phyloP scores from a whole-genome alignment of 2,888 invertebrate genomes.

The Rhagonycha lutea region DNA sequence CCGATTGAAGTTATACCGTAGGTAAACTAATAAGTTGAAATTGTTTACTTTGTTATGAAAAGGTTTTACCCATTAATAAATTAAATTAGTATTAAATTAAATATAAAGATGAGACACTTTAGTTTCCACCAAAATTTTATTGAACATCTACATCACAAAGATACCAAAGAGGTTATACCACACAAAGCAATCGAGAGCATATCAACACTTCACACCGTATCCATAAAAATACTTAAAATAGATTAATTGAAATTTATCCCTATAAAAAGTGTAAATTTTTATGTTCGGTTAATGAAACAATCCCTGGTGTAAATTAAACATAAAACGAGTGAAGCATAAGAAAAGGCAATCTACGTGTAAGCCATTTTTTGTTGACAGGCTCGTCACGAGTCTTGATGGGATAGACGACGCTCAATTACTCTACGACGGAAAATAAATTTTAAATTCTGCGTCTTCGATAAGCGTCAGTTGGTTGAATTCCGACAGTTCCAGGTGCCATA shows the following conservation, averaged over 20 bases:
- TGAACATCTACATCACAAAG: neutral
- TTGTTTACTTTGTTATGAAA: too few relatives aligned
- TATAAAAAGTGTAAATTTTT: conserved; percentile 2
- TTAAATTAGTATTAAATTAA: too few relatives aligned
- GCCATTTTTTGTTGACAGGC: conserved; percentile 27
- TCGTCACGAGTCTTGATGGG: conserved; percentile 22
- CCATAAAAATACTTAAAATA: neutral
- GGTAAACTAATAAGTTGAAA: too few relatives aligned
- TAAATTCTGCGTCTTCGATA: conserved; percentile 27
- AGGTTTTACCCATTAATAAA: too few relatives aligned
- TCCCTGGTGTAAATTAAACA: conserved; percentile 14
- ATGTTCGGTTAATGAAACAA: conserved; percentile 17
- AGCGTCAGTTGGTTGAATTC: conserved; percentile 25
- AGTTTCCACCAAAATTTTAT: neutral
- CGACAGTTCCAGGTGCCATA: conserved; percentile 28
- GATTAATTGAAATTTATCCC: conserved; percentile 8
- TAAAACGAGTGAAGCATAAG: conserved; percentile 20
- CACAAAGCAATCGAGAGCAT: neutral
- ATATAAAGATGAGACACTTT: too few relatives aligned
- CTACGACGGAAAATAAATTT: conserved; percentile 28
- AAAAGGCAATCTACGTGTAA: conserved; percentile 25
- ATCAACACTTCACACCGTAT: neutral
- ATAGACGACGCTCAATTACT: conserved; percentile 30
- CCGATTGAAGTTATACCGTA: too few relatives aligned
- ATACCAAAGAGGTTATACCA: too few relatives aligned